Conservation (phyloP, 2,888 invertebrate genomes). For the Eupithecia pulchellata region DNA sequence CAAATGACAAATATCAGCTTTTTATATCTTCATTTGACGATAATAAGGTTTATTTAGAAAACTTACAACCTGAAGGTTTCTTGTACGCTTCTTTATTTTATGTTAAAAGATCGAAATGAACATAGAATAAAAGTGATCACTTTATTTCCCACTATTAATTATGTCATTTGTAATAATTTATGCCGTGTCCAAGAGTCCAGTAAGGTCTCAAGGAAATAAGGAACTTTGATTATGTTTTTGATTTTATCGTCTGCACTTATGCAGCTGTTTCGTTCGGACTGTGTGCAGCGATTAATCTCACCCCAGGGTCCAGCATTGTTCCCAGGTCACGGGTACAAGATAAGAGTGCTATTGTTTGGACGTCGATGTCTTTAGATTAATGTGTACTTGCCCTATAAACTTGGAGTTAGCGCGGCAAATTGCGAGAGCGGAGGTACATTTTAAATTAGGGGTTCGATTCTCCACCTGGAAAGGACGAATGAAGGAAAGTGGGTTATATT, state of each 20-base stretch:
- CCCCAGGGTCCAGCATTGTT: conserved; percentile 37
- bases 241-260: neutral
- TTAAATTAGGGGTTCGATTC: neutral
- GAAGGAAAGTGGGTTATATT: neutral
- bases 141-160: no score
- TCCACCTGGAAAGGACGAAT: neutral
- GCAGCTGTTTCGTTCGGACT: conserved; percentile 1
- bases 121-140: no score
- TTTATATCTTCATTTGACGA: no score
- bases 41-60: no score
- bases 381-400: conserved; percentile 45
- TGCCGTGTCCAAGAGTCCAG: no score
- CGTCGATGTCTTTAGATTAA: conserved; percentile 48
- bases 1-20: no score
- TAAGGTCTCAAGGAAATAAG: no score
- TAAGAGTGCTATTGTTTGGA: conserved; percentile 45
- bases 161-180: no score
- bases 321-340: conserved; percentile 44
- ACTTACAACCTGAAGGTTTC: no score
- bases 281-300: conserved; percentile 43
- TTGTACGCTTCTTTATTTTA: no score
- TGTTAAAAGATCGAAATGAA: no score
- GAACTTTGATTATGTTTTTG: no score
- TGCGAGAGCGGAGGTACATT: conserved; percentile 34
- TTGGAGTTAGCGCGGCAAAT: conserved; percentile 43